Base-by-base conservation (phyloP, 2,113 vertebrate species). In the Podiceps cristatus region DNA sequence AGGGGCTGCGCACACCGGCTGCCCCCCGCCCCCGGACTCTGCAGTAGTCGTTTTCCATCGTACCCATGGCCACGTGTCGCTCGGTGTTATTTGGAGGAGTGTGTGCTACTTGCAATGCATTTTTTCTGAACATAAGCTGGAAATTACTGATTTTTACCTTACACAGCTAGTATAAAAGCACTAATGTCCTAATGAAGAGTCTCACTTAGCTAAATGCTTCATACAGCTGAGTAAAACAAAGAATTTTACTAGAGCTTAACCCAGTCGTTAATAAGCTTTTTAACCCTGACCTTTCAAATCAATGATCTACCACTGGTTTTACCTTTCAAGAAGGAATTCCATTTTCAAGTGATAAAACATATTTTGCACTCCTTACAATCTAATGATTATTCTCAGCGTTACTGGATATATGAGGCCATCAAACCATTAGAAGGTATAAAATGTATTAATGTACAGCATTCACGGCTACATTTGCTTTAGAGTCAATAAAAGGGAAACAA, bases 401-500 rank as follows among this genome's bases (percentile, higher is more conserved):
- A 89, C 93, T 97, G 96, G 96, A 97, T 93, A 95, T 95, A 97
- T 96, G 72, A 88, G 96, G 95, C 97, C 97, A 98, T 98, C 98
- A 97, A 97, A 94, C 96, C 95, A 98, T 98, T 98, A 98, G 96
- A 96, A 97, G 88, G 78, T 97, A 96, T 96, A 97, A 98, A 98
- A 96, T 90, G 97, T 97, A 98, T 98, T 98, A 97, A 97, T 90
- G 90, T 93, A 89, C 58, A 94, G 94, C 95, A 97, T 97, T 98
- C 96, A 97, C 2, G 12, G 96, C 85, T 96, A 96, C 97, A 96
- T 98, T 98, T 98, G 97, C 96, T 98, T 98, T 98, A 92, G 88
- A 98, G 98, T 98, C 97, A 98, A 98, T 98, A 98, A 98, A 98
- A 98, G 95, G 94, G 96, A 98, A 97, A 98, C 94, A 97, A 96